Conservation (phyloP, 1,140 invertebrate genomes). For the Drosophila biarmipes region DNA sequence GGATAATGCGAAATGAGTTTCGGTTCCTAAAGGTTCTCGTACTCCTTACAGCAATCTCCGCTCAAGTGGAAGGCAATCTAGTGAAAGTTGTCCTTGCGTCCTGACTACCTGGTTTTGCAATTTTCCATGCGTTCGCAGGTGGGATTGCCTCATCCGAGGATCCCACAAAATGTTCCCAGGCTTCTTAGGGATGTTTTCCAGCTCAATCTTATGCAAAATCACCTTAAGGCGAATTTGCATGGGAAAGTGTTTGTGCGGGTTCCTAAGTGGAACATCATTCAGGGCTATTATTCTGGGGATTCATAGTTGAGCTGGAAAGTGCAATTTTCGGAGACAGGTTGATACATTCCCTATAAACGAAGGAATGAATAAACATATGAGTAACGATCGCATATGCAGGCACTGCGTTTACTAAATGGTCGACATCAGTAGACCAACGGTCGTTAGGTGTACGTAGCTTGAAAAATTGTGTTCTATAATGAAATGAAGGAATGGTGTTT, state of each 20-base stretch:
- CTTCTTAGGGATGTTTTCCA: slow-evolving; percentile 48
- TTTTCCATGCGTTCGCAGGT: slow-evolving; percentile 51
- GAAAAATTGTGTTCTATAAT: too few species aligned
- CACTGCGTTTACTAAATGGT: too few species aligned
- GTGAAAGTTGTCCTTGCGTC: slow-evolving; percentile 60
- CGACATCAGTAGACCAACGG: too few species aligned
- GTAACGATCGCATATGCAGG: neutral
- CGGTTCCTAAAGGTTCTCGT: slow-evolving; percentile 32
- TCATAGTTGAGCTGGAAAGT: slow-evolving; percentile 57
- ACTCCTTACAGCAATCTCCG: slow-evolving; percentile 22
- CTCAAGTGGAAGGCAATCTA: slow-evolving; percentile 65
- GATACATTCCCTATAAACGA: neutral
- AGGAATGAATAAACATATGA: neutral
- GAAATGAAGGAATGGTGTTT: too few species aligned
- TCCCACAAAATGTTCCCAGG: slow-evolving; percentile 53
- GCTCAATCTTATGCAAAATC: slow-evolving; percentile 79
- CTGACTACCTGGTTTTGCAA: slow-evolving; percentile 30
- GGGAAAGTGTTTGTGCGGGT: slow-evolving; percentile 70
- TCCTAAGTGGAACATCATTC: slow-evolving; percentile 10
- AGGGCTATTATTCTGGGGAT: slow-evolving; percentile 5
- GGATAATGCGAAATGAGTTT: slow-evolving; percentile 81
- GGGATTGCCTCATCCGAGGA: slow-evolving; percentile 42
- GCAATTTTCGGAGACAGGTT: slow-evolving; percentile 67
- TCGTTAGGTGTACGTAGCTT: too few species aligned
- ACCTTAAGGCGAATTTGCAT: slow-evolving; percentile 70